These are phyloP conservation scores for Cynocephalus volans DNA, from an alignment of 2,113 vertebrate genomes.

Conservation along the genomic window DNA sequence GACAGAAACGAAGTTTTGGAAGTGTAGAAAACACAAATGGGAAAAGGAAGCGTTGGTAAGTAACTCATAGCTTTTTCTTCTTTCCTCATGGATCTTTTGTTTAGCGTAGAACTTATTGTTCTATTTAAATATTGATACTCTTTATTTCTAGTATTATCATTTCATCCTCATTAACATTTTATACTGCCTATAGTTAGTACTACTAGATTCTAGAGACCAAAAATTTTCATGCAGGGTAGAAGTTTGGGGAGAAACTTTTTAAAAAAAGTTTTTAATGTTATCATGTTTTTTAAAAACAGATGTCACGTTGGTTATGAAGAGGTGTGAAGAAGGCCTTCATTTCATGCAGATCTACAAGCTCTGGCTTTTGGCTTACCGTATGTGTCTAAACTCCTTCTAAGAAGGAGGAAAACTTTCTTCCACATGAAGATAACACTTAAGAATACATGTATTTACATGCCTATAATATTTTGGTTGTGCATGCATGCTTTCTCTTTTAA, in stretches of 20 bases:
- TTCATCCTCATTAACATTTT: slow-evolving; percentile 35
- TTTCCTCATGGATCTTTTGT: background rate
- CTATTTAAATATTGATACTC: background rate
- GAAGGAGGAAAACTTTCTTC: slow-evolving; percentile 88
- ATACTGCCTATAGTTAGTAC: background rate
- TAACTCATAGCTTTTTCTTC: background rate
- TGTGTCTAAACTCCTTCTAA: slow-evolving; percentile 81
- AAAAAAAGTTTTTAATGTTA: slow-evolving; percentile 52
- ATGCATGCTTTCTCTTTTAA: slow-evolving; percentile 53
- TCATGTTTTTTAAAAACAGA: slow-evolving; percentile 68
- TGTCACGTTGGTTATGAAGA: slow-evolving; percentile 54
- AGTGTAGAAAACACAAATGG: slow-evolving; percentile 68
- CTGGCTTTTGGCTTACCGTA: background rate
- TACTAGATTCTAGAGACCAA: slow-evolving; percentile 8
- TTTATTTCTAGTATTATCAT: slow-evolving; percentile 27
- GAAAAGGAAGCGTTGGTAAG: slow-evolving; percentile 87
- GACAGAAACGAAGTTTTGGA: slow-evolving; percentile 80
- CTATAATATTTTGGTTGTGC: slow-evolving; percentile 49
- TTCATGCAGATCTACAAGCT: background rate
- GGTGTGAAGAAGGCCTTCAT: background rate
- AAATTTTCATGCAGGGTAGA: background rate
- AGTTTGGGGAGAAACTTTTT: background rate
- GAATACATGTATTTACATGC: slow-evolving; percentile 82
- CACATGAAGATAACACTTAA: slow-evolving; percentile 84
- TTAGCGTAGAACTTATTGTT: slow-evolving; percentile 21